Evolutionary conservation across 2,797 vertebrate species (phyloP).

Genomic region (Paramormyrops hopkinsi): DNA sequence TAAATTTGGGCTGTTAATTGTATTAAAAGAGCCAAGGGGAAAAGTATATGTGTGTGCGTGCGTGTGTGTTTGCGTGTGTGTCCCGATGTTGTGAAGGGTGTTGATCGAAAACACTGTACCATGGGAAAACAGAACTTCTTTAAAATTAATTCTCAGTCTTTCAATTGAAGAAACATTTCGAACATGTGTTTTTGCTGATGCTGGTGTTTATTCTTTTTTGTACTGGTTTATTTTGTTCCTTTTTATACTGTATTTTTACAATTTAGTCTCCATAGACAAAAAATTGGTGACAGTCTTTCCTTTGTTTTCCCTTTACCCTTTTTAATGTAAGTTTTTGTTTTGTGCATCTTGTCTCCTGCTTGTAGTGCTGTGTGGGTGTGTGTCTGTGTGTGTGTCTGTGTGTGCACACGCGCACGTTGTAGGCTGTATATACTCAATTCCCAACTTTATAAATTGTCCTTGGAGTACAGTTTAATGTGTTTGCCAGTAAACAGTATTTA

Average conservation of each 20-base stretch:
- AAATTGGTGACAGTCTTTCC: background rate
- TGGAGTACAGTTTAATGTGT: background rate
- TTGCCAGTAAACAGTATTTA: background rate
- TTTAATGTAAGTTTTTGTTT: background rate
- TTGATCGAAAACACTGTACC: background rate
- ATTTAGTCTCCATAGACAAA: background rate
- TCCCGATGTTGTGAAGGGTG: background rate
- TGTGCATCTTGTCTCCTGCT: background rate
- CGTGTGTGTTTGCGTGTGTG: background rate
- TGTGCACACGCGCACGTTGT: background rate
- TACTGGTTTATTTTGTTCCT: background rate
- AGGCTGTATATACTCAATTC: background rate
- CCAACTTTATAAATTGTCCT: background rate
- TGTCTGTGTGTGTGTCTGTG: background rate
- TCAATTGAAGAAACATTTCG: background rate
- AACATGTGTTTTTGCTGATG: background rate
- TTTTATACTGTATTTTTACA: slow-evolving; percentile 6
- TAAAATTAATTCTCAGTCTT: background rate
- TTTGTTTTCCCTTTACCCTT: background rate
- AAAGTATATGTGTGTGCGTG: background rate
- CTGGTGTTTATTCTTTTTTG: background rate
- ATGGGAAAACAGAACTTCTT: background rate
- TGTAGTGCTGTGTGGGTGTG: background rate
- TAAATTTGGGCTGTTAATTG: background rate
- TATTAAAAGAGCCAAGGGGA: background rate